Conservation (phyloP, 1,140 invertebrate species). For the Heliothis virescens region DNA sequence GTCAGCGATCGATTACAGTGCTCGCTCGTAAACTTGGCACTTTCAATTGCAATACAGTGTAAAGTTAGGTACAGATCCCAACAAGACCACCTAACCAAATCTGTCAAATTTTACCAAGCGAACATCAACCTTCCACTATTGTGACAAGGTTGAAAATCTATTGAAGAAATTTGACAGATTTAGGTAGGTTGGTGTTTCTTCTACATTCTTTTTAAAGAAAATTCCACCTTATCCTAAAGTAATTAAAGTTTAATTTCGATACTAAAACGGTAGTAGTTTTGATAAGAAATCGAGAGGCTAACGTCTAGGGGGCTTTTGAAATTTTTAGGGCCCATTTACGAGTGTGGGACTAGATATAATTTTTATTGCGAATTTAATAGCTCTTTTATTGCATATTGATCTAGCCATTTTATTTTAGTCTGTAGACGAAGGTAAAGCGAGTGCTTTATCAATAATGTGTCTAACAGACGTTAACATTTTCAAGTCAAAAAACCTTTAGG, state of each 20-base stretch:
- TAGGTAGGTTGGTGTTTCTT: too few relatives aligned
- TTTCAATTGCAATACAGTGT: constrained; percentile 54
- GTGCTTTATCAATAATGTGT: neutral
- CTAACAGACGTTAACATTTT: neutral
- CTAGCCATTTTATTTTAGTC: neutral
- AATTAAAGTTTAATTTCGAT: neutral
- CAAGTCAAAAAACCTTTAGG: neutral
- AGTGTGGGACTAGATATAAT: constrained; percentile 3
- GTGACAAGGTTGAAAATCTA: too few relatives aligned
- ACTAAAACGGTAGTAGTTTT: constrained; percentile 8
- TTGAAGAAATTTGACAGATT: too few relatives aligned
- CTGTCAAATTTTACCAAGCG: too few relatives aligned
- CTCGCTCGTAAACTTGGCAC: constrained; percentile 64
- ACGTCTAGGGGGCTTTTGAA: constrained; percentile 25
- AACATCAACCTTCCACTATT: too few relatives aligned
- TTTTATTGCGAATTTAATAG: constrained; percentile 26
- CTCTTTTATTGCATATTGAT: constrained; percentile 18
- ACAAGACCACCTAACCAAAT: too few relatives aligned
- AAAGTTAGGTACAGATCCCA: constrained; percentile 1
- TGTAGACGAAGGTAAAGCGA: neutral
- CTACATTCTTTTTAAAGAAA: neutral
- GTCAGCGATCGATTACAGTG: constrained; percentile 59
- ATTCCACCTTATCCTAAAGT: neutral
- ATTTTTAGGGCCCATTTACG: constrained; percentile 30
- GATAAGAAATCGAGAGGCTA: constrained; percentile 9